Evolutionary conservation across 2,888 invertebrate genomes (phyloP), one percentile per base, ranked within the genome.

Genomic region (Ephialtes manifestator): DNA sequence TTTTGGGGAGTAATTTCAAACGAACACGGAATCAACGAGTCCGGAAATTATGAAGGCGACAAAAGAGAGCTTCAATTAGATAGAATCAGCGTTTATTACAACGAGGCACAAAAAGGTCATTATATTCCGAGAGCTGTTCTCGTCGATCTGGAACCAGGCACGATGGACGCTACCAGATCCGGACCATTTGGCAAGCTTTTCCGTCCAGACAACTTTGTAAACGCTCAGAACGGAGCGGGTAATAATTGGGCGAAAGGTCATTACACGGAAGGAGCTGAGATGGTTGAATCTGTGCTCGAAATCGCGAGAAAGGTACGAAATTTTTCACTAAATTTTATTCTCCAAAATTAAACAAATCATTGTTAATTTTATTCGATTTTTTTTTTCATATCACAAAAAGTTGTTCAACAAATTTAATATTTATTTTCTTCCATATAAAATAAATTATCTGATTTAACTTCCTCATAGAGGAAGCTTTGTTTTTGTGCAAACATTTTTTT

Each of bases 401-500:
- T 39, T 4, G 35, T 7, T 39, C 8, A 8, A 39, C 1, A 7
- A 39, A 39, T 39, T 39, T 4, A 1, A 39, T 8, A 39, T 5
- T 39, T 39, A 5, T 5, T 39, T 94, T 99, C 99, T 0, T 99
- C 98, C 93, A 99, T 95, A 95, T 96, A 81, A 68, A 88, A n/a
- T 4, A n/a, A 51, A 51, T n/a, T 51, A n/a, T 51, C 2, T 8
- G 1, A 39, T 8, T 39, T 39, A 39, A 39, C n/a, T n/a, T n/a
- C n/a, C n/a, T n/a, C n/a, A n/a, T n/a, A n/a, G n/a, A n/a, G n/a
- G n/a, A n/a, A n/a, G n/a, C n/a, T n/a, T n/a, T n/a, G n/a, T n/a
- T n/a, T n/a, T n/a, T n/a, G n/a, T n/a, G n/a, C n/a, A n/a, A n/a
- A n/a, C n/a, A n/a, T n/a, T n/a, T n/a, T n/a, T n/a, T n/a, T n/a